Evolutionary conservation across 2,797 vertebrate species (phyloP), one percentile per base, ranked within the genome.

Genomic region (Fratercula arctica): DNA sequence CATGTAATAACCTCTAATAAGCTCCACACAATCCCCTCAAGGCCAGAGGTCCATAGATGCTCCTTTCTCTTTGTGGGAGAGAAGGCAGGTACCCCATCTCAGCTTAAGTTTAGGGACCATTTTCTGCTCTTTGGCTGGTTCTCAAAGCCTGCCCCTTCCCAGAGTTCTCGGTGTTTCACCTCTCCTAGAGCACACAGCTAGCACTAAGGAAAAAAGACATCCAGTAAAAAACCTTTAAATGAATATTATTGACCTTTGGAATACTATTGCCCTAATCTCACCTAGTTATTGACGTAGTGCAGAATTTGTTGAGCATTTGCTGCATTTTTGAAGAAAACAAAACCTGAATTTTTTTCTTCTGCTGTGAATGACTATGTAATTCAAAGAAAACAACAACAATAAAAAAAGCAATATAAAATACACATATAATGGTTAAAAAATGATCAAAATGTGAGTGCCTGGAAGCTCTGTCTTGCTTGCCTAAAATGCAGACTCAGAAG

Each of bases 351-450:
- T 5, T 69, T 85, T 14, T 46, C 6, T 63, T 92, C 31, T 80
- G 26, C 54, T 86, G 23, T 1, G 17, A 74, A 25, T 46, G 5
- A 35, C 7, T 50, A 43, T 4, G 17, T n/a, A 67, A 77, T 77
- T 54, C 3, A 80, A 70, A 83, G 10, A 31, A 73, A 76, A 66
- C 43, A 43, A 35, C 35, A 43, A 45, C 39, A 39, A 39, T 4
- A 45, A 37, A 12, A 48, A 11, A 18, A 23, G 6, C 4, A 23
- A 9, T 37, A 23, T 46, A 41, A 69, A 69, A 60, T 31, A 35
- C 0, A 0, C 26, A 8, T 54, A 19, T 17, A 66, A 51, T 4
- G 2, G 3, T 50, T 85, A 2, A 31, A 83, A 73, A 69, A 23
- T 5, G 0, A 3, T 31, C 21, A 29, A 35, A 18, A 4, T 39